Conservation (phyloP, 2,797 vertebrate species). For the Thamnophis elegans region DNA sequence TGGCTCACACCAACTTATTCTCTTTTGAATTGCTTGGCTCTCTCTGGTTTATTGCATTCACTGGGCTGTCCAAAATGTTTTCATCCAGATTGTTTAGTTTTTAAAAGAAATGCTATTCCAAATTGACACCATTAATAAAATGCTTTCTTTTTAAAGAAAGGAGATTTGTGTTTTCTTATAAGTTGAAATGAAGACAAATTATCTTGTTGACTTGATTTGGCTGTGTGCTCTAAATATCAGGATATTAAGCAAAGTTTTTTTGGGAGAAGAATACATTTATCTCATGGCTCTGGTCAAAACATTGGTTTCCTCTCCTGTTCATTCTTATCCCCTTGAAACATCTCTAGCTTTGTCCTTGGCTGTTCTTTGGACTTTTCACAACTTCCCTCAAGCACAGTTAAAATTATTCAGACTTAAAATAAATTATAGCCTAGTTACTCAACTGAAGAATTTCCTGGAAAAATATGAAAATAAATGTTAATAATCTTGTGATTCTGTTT, state of each 20-base stretch:
- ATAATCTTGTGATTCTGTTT: neutral
- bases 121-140: neutral
- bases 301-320: fast-evolving
- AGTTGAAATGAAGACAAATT: neutral
- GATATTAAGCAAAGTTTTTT: neutral
- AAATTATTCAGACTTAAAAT: neutral
- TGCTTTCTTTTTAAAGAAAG: neutral
- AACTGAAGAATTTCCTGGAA: conserved; percentile 2
- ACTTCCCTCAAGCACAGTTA: neutral
- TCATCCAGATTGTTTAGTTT: neutral
- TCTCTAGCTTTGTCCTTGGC: neutral
- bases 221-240: neutral
- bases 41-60: neutral
- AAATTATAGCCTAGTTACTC: neutral
- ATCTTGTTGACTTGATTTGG: conserved; percentile 7
- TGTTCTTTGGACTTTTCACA: neutral
- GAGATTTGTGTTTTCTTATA: neutral
- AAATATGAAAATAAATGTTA: neutral
- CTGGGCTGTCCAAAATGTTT: neutral
- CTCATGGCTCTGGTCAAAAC: fast-evolving
- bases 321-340: conserved; percentile 12
- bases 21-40: neutral
- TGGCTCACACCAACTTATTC: neutral
- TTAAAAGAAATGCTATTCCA: neutral
- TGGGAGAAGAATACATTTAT: conserved; percentile 21